Base-by-base conservation (phyloP, 2,113 vertebrate genomes). In the Atherinomorus stipes region DNA sequence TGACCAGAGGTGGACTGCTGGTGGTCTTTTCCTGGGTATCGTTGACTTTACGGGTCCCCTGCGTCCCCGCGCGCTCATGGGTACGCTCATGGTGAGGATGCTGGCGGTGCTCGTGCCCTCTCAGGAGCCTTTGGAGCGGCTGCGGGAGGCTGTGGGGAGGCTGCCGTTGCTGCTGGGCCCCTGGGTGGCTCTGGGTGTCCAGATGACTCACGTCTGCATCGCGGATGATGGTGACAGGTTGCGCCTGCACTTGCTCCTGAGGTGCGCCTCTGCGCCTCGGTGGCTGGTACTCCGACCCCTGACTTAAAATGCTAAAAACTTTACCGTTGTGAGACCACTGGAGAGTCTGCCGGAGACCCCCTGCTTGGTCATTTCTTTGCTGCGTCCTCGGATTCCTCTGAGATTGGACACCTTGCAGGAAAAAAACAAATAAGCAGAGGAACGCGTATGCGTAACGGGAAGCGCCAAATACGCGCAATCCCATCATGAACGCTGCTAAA, bases 271-370 rank as follows among this genome's bases (percentile, higher is more conserved):
- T 92, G 19, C 94, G 94, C 63, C 94, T 89, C 21, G 96, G 88
- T 1, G 95, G 94, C 88, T 96, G 96, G 79, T 96, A 97, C 88
- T 96, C 93, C 2, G 96, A 90, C 50, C 96, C 97, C 26, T 95
- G 95, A 84, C 96, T 99, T 47, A 98, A 90, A 72, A 98, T 93
- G 80, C 97, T 98, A 81, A 95, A 98, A 64, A 97, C 92, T 89
- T 96, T 95, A 68, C 97, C 97, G 74, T 97, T 96, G 93, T 96
- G 96, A 71, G 96, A 94, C 97, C 97, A 98, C 74, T 96, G 96
- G 44, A 99, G 93, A 42, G 92, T 93, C 76, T 96, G 96, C 68
- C 95, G 93, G 88, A 95, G 96, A 64, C 93, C 94, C 1, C 92
- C 92, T 10, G 90, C 89, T 19, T 38, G 92, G 52, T 5, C 58